Evolutionary conservation across 2,113 vertebrate genomes (phyloP).

Genomic region (Cinclus cinclus): DNA sequence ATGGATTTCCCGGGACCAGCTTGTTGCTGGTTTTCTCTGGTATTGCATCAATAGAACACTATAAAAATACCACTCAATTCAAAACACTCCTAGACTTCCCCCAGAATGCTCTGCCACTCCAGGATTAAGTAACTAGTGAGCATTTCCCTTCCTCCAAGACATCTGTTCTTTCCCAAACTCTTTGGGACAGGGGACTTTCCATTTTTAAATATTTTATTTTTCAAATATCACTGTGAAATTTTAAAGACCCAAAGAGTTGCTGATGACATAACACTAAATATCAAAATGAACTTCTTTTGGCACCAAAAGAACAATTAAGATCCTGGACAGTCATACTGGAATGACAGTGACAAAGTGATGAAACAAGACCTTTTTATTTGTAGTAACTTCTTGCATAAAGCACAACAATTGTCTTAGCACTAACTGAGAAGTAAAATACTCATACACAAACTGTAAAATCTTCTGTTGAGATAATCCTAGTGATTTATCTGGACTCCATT

Average conservation of each 20-base stretch:
- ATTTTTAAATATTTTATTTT: slow-evolving; percentile 7
- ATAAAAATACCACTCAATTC: neutral
- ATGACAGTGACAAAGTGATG: neutral
- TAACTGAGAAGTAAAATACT: neutral
- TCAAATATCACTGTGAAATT: neutral
- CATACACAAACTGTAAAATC: neutral
- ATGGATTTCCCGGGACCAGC: neutral
- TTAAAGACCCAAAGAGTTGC: neutral
- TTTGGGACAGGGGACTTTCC: neutral
- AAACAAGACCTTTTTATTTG: slow-evolving; percentile 6
- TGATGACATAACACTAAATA: neutral
- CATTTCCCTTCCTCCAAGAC: neutral
- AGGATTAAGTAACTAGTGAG: neutral
- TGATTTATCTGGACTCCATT: neutral
- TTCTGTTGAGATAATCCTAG: neutral
- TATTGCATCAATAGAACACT: neutral
- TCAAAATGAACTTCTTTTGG: neutral
- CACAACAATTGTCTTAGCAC: neutral
- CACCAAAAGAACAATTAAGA: neutral
- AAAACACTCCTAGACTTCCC: neutral
- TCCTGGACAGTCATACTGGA: neutral
- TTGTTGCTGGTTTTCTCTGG: neutral
- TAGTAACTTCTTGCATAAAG: neutral
- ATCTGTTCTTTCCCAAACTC: neutral
- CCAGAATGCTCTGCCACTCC: neutral